These are phyloP conservation scores for Caenorhabditis sp. DNA, from an alignment of 2,888 invertebrate species.

Conservation along the genomic window DNA sequence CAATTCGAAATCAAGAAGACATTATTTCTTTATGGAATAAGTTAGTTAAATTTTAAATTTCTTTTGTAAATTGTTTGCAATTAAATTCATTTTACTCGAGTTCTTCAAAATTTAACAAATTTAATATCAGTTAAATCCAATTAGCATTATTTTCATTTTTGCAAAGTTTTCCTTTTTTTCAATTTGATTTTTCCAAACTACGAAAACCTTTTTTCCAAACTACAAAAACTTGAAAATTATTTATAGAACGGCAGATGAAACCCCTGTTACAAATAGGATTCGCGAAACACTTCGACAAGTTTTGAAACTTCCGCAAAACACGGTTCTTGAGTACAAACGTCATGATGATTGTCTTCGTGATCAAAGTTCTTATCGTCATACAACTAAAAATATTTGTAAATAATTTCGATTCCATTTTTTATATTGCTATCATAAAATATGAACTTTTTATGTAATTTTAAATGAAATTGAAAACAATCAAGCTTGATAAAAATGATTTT, in stretches of 20 bases:
- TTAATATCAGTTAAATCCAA: no score
- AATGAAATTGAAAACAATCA: no score
- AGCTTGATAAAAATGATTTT: no score
- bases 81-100: no score
- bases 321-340: constrained; percentile 92
- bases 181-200: no score
- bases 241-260: constrained; percentile 92
- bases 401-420: constrained; percentile 5
- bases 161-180: no score
- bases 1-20: constrained; percentile 91
- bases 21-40: constrained; percentile 77
- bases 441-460: no score
- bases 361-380: constrained; percentile 85
- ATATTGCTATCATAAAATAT: no score
- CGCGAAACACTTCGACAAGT: constrained; percentile 95
- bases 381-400: constrained; percentile 47
- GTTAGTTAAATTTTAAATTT: constrained; percentile 30
- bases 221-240: not conserved
- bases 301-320: constrained; percentile 93
- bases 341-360: constrained; percentile 87
- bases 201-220: not conserved
- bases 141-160: no score
- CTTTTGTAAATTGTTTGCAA: not conserved
- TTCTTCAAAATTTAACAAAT: no score
- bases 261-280: constrained; percentile 92